Percentiles rank a stretch among this genome's conserved stretches.
Conservation (phyloP, 1,140 invertebrate species). For the Brachionus calyciflorus region DNA sequence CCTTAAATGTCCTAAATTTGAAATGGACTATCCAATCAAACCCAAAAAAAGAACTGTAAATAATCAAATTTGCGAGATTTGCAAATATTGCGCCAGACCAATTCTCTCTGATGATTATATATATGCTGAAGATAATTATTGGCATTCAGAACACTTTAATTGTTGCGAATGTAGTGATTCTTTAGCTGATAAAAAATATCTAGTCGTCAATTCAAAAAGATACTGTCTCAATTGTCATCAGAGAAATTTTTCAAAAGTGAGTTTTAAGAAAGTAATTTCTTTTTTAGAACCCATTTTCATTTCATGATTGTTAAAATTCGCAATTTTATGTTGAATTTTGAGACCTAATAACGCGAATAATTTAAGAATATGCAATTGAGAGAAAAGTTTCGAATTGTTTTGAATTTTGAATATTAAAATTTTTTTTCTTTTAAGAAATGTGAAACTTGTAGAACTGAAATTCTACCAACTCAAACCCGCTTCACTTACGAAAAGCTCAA, state of each 20-base stretch:
- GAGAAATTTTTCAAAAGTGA: conserved; percentile 22
- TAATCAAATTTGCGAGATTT: background rate
- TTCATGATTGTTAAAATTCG: no score
- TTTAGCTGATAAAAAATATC: conserved; percentile 35
- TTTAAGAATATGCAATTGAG: background rate
- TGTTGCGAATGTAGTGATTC: background rate
- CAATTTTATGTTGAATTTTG: no score
- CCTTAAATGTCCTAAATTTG: background rate
- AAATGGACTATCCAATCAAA: background rate
- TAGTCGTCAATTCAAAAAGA: background rate
- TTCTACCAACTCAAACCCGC: background rate
- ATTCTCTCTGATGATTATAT: background rate
- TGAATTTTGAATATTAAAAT: background rate
- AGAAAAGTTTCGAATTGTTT: background rate
- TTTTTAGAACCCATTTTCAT: no score
- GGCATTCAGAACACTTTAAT: conserved; percentile 11
- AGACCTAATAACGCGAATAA: no score
- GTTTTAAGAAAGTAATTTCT: no score
- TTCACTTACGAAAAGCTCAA: conserved; percentile 30
- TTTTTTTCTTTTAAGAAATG: background rate
- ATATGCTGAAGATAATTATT: background rate
- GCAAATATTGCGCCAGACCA: background rate
- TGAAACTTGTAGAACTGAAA: conserved; percentile 1
- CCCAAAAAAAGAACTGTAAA: background rate
- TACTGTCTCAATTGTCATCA: conserved; percentile 19